phyloP scores from a whole-genome alignment of 2,888 invertebrate species.

The Margaritifera margaritifera region DNA sequence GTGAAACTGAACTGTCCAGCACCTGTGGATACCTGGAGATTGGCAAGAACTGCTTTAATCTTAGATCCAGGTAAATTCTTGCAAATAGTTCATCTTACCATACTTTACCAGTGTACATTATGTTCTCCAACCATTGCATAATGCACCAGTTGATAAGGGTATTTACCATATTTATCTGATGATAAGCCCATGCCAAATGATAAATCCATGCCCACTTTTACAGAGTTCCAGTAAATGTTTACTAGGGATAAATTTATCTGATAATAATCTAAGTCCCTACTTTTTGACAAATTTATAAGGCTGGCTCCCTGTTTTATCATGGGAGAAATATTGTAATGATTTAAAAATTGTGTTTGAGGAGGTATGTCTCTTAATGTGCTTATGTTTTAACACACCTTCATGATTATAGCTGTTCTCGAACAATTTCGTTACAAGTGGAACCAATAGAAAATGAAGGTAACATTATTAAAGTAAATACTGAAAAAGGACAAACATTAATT shows the following conservation, averaged over 20 bases:
- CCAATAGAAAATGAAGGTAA: too few relatives aligned
- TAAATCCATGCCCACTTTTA: too few relatives aligned
- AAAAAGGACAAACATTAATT: too few relatives aligned
- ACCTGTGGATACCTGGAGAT: constrained; percentile 58
- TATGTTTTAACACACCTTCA: not conserved
- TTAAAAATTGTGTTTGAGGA: too few relatives aligned
- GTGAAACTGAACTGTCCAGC: constrained; percentile 57
- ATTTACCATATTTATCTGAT: not conserved
- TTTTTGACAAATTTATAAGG: too few relatives aligned
- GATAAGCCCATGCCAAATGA: not conserved
- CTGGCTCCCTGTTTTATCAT: too few relatives aligned
- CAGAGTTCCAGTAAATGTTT: too few relatives aligned
- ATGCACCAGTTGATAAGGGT: not conserved
- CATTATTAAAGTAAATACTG: too few relatives aligned
- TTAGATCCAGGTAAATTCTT: constrained; percentile 59
- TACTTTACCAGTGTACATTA: not conserved
- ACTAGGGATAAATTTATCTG: too few relatives aligned
- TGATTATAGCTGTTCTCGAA: not conserved
- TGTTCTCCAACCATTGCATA: not conserved
- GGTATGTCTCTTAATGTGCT: not conserved
- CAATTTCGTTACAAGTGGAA: not conserved
- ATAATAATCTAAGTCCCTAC: too few relatives aligned
- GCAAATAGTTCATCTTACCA: not conserved
- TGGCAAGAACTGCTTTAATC: constrained; percentile 60
- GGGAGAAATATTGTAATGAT: too few relatives aligned